Conservation (phyloP, 2,888 invertebrate species). For the Nephrocerus scutellatus region DNA sequence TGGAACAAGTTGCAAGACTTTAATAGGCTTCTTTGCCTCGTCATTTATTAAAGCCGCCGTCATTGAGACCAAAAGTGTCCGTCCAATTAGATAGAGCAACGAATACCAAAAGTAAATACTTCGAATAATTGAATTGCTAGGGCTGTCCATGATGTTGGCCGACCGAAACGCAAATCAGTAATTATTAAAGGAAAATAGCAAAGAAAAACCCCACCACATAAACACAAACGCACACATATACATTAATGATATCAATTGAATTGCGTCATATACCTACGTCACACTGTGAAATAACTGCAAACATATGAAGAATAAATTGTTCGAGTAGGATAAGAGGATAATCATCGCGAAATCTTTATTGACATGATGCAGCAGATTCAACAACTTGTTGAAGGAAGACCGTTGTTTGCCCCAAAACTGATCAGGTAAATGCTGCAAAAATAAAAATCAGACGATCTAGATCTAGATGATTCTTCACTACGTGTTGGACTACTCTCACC, state of each 20-base stretch:
- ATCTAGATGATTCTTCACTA: not conserved
- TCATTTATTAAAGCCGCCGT: slow-evolving; percentile 50
- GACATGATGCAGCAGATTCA: slow-evolving; percentile 51
- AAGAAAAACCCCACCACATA: not conserved
- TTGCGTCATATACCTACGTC: slow-evolving; percentile 52
- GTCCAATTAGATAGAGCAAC: slow-evolving; percentile 47
- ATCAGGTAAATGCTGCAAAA: slow-evolving; percentile 51
- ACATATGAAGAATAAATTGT: slow-evolving; percentile 64
- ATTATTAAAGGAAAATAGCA: too few relatives aligned
- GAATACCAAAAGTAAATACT: slow-evolving; percentile 50
- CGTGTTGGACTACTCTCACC: not conserved
- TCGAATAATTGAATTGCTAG: slow-evolving; percentile 39
- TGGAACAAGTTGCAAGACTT: slow-evolving; percentile 48
- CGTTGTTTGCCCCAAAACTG: slow-evolving; percentile 58
- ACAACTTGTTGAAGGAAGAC: slow-evolving; percentile 52
- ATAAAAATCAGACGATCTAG: not conserved
- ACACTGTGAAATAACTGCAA: slow-evolving; percentile 61
- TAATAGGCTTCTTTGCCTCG: slow-evolving; percentile 48
- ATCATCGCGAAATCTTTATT: slow-evolving; percentile 55
- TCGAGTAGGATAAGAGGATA: slow-evolving; percentile 57
- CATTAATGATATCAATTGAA: not conserved
- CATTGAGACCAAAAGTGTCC: slow-evolving; percentile 48
- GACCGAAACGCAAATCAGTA: too few relatives aligned
- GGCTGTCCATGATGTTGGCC: too few relatives aligned
- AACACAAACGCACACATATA: not conserved